These are phyloP conservation scores for Gadopsis marmoratus DNA, from an alignment of 2,797 vertebrate species.

Conservation along the genomic window DNA sequence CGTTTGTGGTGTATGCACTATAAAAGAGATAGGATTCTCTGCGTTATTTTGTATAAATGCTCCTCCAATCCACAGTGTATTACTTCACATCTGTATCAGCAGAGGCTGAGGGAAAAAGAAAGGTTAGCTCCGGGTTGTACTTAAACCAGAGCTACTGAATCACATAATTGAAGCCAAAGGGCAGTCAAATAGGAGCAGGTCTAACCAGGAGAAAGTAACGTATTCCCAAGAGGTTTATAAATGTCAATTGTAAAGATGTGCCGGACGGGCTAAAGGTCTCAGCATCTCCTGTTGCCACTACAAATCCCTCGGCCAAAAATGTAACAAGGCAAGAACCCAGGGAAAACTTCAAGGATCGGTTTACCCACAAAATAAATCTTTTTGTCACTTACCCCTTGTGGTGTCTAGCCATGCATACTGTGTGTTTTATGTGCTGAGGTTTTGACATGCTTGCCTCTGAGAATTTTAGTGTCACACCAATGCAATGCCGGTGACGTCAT, in stretches of 20 bases:
- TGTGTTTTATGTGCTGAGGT: neutral
- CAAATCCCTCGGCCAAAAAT: constrained; percentile 19
- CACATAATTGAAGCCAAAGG: constrained; percentile 69
- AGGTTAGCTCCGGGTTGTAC: constrained; percentile 20
- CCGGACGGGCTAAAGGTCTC: constrained; percentile 67
- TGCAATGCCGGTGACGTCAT: neutral
- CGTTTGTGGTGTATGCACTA: neutral
- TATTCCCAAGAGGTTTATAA: constrained; percentile 69
- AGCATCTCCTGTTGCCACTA: constrained; percentile 36
- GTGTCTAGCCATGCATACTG: neutral
- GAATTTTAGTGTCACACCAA: neutral
- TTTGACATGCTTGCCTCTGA: neutral
- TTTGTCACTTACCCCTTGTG: neutral
- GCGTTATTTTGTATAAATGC: constrained; percentile 20
- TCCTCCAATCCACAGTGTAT: constrained; percentile 24
- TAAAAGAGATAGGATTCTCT: neutral
- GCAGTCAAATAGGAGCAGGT: constrained; percentile 57
- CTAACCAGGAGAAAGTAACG: constrained; percentile 52
- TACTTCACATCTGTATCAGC: constrained; percentile 35
- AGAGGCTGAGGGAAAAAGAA: constrained; percentile 8
- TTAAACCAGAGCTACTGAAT: constrained; percentile 29
- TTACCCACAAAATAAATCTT: neutral
- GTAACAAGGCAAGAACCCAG: neutral
- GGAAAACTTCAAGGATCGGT: constrained; percentile 4
- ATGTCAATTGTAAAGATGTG: constrained; percentile 72